Evolutionary conservation across 2,888 invertebrate genomes (phyloP).

Genomic region (Odontocerum albicorne): DNA sequence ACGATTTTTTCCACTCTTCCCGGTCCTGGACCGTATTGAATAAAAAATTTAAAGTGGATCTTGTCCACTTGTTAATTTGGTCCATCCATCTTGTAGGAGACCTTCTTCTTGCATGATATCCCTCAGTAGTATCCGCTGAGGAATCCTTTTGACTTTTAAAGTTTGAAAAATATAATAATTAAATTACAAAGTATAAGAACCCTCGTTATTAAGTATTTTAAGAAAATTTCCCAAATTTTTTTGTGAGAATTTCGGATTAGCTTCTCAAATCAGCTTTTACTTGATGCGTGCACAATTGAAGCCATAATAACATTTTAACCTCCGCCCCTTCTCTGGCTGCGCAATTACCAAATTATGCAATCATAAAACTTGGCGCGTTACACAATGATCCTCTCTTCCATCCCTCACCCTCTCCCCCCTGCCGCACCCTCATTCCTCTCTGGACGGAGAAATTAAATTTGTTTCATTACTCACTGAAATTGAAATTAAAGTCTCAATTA

Average conservation of each 20-base stretch:
- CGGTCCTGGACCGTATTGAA: too few species aligned
- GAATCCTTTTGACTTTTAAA: neutral
- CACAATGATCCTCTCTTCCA: slow-evolving; percentile 3
- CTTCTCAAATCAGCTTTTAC: neutral
- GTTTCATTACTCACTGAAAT: slow-evolving; percentile 34
- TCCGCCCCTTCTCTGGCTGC: too few species aligned
- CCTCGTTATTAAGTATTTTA: slow-evolving; percentile 4
- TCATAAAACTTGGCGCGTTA: slow-evolving; percentile 18
- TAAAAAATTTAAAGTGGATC: too few species aligned
- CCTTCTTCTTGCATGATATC: too few species aligned
- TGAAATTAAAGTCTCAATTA: slow-evolving; percentile 36
- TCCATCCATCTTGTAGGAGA: too few species aligned
- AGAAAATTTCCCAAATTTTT: too few species aligned
- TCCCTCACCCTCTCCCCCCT: neutral
- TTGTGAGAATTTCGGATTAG: neutral
- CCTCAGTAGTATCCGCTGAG: too few species aligned
- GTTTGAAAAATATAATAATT: neutral
- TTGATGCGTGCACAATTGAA: too few species aligned
- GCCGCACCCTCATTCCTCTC: neutral
- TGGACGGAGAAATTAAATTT: slow-evolving; percentile 27
- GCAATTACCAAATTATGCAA: slow-evolving; percentile 27
- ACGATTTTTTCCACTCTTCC: too few species aligned
- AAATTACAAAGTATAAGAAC: too few species aligned
- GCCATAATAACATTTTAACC: too few species aligned
- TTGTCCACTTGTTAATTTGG: too few species aligned